Base-by-base conservation (phyloP, 2,888 invertebrate species). In the Ophraella communa region DNA sequence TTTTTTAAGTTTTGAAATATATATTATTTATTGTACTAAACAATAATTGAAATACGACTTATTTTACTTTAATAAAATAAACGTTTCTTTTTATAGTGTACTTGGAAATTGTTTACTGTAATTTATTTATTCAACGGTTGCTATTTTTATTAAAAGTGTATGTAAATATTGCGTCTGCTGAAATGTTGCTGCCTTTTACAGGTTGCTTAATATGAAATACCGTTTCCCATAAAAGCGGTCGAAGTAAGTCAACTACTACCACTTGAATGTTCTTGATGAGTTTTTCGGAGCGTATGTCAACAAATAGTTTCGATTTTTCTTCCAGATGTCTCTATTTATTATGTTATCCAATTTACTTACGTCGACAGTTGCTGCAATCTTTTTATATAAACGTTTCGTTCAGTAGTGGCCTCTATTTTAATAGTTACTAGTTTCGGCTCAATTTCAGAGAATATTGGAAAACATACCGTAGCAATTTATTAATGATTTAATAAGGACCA, bases 221-320 rank as follows among this genome's bases (percentile, higher is more conserved):
- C 18, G 39, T 23, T 11, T 33, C 20, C 23, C 51, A 17, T 51
- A 17, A 51, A n/a, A 8, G n/a, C 49, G 27, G 23, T 27, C n/a
- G 24, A 49, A 27, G 7, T 27, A 49, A 49, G 49, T 53, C 53
- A 53, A 53, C 35, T 39, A 35, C 39, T 14, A 54, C 39, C 21
- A 54, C 54, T 54, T 21, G 54, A 21, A 54, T 54, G 21, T 54
- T 39, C 23, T 33, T 33, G 54, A 39, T 39, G 54, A 39, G 35
- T 20, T 54, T 54, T 20, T 54, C 39, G 2, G 39, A 39, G 21
- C 21, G 39, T 39, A 17, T 17, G 14, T 23, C 54, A 39, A 54
- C 39, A 54, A 54, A 54, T 54, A 39, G 23, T 54, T 54, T 39
- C 54, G 1, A 54, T 54, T 54, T 54, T 54, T 54, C 54, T 54